Conservation (phyloP, 1,140 invertebrate genomes). For the Microplitis demolitor region DNA sequence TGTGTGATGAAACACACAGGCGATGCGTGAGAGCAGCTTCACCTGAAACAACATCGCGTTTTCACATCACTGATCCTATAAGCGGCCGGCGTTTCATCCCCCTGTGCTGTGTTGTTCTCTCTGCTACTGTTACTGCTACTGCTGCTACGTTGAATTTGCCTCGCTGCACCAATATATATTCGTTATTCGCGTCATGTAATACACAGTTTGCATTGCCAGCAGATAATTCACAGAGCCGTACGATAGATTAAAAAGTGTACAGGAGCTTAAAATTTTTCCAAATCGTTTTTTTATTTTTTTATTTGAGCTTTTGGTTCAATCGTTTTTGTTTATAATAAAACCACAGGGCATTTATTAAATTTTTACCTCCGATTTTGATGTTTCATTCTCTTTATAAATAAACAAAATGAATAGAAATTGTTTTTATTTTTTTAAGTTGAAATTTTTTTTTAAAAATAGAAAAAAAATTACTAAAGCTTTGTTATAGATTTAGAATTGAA, state of each 20-base stretch:
- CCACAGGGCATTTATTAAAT: too few relatives aligned
- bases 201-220: slow-evolving; percentile 30
- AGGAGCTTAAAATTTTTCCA: not conserved
- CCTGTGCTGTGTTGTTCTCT: slow-evolving; percentile 48
- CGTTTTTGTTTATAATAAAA: too few relatives aligned
- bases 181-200: slow-evolving; percentile 17
- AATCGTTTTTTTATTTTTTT: not conserved
- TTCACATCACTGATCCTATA: slow-evolving; percentile 60
- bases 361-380: too few relatives aligned
- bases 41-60: slow-evolving; percentile 61
- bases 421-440: too few relatives aligned
- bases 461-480: too few relatives aligned
- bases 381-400: too few relatives aligned
- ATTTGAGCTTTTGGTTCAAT: too few relatives aligned
- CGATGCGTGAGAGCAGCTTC: slow-evolving; percentile 54
- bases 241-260: not conserved
- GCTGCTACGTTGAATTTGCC: slow-evolving; percentile 9
- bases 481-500: too few relatives aligned
- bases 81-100: slow-evolving; percentile 54
- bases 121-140: not conserved
- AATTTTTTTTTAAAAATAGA: too few relatives aligned
- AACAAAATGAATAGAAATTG: too few relatives aligned
- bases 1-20: not conserved
- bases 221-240: slow-evolving; percentile 40
- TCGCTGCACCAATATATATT: slow-evolving; percentile 18